Base-by-base conservation (phyloP, 2,888 invertebrate genomes). In the Nycteola revayana region DNA sequence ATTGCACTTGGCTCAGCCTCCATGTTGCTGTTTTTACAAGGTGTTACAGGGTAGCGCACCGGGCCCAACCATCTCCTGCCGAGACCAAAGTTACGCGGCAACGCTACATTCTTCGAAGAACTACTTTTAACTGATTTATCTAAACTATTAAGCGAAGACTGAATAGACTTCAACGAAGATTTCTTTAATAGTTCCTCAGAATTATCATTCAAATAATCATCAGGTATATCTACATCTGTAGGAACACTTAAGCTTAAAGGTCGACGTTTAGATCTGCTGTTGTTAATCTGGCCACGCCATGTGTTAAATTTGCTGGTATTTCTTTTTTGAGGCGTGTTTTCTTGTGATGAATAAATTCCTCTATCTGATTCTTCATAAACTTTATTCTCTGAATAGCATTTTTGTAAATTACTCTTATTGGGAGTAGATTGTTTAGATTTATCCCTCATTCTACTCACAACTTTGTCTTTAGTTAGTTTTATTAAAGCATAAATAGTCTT, bases 21-120 rank as follows among this genome's bases (percentile, higher is more conserved):
- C 28, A 56, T 50, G 48, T 66, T 73, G 33, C 65, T 79, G 46
- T 84, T 87, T 59, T 92, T 92, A 33, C 91, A 89, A 24, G 92
- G 92, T 18, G 92, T 92, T 3, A 92, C 92, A 1, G 92, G 92
- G 67, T 92, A 92, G 47, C 89, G 75, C 0, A 92, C 91, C 9
- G 92, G 92, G 0, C 92, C 92, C 28, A 90, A 59, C 91, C 92
- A 92, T 48, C 87, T 88, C 49, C 92, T 78, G 36, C 92, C 87
- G 22, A 91, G 66, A 1, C 91, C 91, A 54, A 90, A 89, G 60
- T 90, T 91, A 40, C 91, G 81, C 4, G 92, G 92, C 42, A 91
- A 66, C 2, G 92, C 89, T 18, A 91, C 86, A 37, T 65, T 80
- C 44, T 82, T 84, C 0, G 67, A 66, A 3, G 81, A 79, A 25